Base-by-base conservation (phyloP, 1,140 invertebrate species). In the Drosophila bipectinata region DNA sequence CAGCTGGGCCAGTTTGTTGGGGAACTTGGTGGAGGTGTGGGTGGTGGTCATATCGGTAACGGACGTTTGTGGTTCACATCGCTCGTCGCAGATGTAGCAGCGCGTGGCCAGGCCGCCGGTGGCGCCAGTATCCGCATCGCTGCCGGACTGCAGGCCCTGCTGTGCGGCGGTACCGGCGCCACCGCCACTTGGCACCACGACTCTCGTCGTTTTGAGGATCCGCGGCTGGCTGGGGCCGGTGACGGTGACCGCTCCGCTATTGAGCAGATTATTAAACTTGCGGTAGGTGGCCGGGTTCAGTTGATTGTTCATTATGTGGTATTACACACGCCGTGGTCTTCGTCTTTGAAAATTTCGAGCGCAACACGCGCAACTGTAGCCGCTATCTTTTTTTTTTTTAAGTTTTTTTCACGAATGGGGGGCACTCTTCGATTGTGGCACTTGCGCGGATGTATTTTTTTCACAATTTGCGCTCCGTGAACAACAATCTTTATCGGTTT, bases 241-340 rank as follows among this genome's bases (percentile, higher is more conserved):
- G 14, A 92, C 90, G 48, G 89, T 92, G 15, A 92, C 91, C 28
- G 91, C 88, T 39, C 91, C 91, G 77, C 91, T 92, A 44, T 79
- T 88, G 4, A 92, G 79, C 74, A 92, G 79, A 81, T 92, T 92
- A 68, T 91, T 91, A 56, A 92, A 91, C 81, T 92, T 92, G 64
- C 90, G 87, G 49, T 90, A 91, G 71, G 82, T 85, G 41, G 90
- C 77, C 71, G 80, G 90, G 63, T 77, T 91, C 44, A 91, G 76
- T 79, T 88, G 90, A 67, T 87, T 91, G 80, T 84, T 91, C 90
- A 91, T 91, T 49, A 24, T 81, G 63, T 55, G 47, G 54, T 26
- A 18, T 58, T 48, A 59, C 44, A 47, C n/a, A 74, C 66, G 52
- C 64, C 63, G 67, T 71, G 34, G 59, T 79, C 26, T 24, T 47